These are phyloP conservation scores for Mastacembelus armatus DNA, from an alignment of 2,797 vertebrate genomes.

Conservation along the genomic window DNA sequence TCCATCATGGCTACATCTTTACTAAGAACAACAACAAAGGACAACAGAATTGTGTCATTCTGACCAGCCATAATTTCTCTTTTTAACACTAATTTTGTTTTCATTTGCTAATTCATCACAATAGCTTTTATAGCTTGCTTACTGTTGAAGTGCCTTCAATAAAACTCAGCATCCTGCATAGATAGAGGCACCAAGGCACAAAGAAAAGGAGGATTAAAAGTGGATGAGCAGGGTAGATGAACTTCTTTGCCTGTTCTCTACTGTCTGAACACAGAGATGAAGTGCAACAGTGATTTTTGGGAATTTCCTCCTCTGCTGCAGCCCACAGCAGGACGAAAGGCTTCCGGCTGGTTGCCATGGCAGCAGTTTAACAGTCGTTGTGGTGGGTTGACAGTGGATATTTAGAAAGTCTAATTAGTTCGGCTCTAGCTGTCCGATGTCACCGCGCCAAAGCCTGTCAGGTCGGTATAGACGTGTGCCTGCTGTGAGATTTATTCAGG, in stretches of 20 bases:
- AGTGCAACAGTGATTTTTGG: constrained; percentile 15
- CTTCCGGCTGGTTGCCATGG: constrained; percentile 33
- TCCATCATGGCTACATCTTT: background rate
- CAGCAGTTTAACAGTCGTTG: constrained; percentile 29
- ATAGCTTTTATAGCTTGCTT: too few relatives aligned
- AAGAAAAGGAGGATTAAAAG: too few relatives aligned
- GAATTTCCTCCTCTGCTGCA: background rate
- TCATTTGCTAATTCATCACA: background rate
- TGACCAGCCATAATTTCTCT: background rate
- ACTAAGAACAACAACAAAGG: background rate
- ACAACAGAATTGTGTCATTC: too few relatives aligned
- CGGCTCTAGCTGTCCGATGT: background rate
- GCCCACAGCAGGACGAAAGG: constrained; percentile 26
- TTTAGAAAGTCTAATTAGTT: constrained; percentile 36
- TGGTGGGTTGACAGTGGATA: constrained; percentile 27
- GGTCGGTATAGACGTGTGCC: constrained; percentile 1
- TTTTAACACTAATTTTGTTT: background rate
- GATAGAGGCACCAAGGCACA: too few relatives aligned
- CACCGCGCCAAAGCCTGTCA: constrained; percentile 32
- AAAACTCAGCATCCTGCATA: too few relatives aligned
- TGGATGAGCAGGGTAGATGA: too few relatives aligned
- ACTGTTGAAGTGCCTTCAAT: too few relatives aligned
- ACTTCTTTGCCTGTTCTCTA: too few relatives aligned
- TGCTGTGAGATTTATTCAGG: constrained; percentile 20
- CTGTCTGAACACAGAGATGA: background rate